Evolutionary conservation across 2,888 invertebrate species (phyloP).

Genomic region (Lacanobia oleracea): DNA sequence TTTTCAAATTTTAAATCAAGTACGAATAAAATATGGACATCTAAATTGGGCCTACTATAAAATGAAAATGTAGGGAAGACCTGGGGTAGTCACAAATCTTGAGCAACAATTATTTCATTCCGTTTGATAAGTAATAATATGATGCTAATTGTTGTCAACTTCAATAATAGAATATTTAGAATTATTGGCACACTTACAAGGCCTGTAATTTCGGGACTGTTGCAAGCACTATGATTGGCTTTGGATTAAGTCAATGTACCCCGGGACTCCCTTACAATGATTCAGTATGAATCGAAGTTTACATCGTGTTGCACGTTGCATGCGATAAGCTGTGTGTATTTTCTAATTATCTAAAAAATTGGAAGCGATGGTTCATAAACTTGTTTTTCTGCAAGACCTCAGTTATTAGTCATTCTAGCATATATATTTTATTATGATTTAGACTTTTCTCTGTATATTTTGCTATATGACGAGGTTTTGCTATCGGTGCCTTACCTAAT

Average conservation of each 20-base stretch:
- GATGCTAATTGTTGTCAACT: neutral
- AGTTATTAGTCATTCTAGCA: conserved; percentile 1
- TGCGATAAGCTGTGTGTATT: conserved; percentile 43
- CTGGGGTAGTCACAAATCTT: conserved; percentile 10
- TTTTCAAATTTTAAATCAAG: conserved; percentile 14
- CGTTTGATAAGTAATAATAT: neutral
- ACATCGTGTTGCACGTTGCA: conserved; percentile 53
- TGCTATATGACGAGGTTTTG: too few relatives aligned
- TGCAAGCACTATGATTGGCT: neutral
- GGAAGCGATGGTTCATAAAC: conserved; percentile 10
- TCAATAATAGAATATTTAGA: too few relatives aligned
- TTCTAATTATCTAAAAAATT: conserved; percentile 17
- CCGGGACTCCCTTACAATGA: conserved; percentile 25
- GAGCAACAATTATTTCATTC: neutral
- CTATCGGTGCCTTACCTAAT: too few relatives aligned
- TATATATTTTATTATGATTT: neutral
- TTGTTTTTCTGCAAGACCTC: conserved; percentile 18
- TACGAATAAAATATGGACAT: conserved; percentile 22
- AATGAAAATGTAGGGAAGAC: conserved; percentile 33
- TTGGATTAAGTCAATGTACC: neutral
- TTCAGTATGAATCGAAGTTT: conserved; percentile 23
- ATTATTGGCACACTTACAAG: neutral
- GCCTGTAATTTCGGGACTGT: neutral
- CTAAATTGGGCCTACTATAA: conserved; percentile 60
- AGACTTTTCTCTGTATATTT: neutral